Conservation (phyloP, 2,113 vertebrate genomes). For the Pseudorhombus dupliciocellatus region DNA sequence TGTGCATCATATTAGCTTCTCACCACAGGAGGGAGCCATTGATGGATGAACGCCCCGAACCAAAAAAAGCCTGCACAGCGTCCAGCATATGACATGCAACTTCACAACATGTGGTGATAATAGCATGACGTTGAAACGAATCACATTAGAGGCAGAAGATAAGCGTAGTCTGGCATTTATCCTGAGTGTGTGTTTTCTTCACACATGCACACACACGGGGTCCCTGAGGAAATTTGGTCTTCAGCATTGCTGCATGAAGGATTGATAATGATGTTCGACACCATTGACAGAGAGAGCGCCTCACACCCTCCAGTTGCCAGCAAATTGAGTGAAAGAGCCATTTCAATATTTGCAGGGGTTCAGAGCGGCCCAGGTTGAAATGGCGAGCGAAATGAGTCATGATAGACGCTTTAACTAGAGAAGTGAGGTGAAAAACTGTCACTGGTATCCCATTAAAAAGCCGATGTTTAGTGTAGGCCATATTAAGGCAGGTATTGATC, state of each 20-base stretch:
- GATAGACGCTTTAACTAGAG: slow-evolving; percentile 32
- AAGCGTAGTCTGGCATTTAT: not conserved
- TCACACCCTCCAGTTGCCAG: not conserved
- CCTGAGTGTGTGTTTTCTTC: slow-evolving; percentile 2
- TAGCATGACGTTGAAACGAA: not conserved
- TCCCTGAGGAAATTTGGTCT: not conserved
- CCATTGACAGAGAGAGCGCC: not conserved
- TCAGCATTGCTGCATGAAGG: not conserved
- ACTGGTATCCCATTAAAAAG: slow-evolving; percentile 54
- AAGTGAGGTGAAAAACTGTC: slow-evolving; percentile 41
- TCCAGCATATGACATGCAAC: slow-evolving; percentile 4
- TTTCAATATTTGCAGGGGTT: not conserved
- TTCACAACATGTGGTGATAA: slow-evolving; percentile 3
- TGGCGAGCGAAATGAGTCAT: slow-evolving; percentile 26
- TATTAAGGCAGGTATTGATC: slow-evolving; percentile 60
- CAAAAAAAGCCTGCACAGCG: not conserved
- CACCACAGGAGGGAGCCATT: slow-evolving; percentile 66
- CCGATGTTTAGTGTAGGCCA: slow-evolving; percentile 57
- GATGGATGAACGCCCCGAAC: slow-evolving; percentile 17
- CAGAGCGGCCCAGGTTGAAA: slow-evolving; percentile 6
- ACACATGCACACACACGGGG: not conserved
- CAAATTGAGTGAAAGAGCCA: slow-evolving; percentile 8
- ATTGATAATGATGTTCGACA: not conserved
- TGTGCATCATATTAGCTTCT: not conserved
- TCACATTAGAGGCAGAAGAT: not conserved